Evolutionary conservation across 2,113 vertebrate species (phyloP).

Genomic region (Proteles cristata): DNA sequence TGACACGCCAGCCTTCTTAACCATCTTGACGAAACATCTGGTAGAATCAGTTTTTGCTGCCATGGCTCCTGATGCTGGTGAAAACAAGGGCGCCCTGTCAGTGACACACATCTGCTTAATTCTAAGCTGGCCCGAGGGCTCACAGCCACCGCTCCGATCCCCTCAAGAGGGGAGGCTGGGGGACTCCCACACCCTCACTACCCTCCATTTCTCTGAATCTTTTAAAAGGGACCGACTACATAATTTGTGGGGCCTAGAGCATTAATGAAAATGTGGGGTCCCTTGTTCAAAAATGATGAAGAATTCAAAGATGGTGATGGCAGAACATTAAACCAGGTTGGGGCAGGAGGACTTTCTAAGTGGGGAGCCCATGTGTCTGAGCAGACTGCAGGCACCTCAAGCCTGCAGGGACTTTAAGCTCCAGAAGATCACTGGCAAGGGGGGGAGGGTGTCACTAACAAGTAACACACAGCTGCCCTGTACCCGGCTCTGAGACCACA

Average conservation of each 20-base stretch:
- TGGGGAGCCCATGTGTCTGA: no score
- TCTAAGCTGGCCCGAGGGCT: not conserved
- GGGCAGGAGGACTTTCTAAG: fast-evolving
- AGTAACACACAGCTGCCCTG: not conserved
- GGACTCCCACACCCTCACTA: not conserved
- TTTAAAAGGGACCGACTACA: not conserved
- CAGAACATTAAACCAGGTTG: not conserved
- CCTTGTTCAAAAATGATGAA: not conserved
- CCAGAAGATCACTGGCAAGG: not conserved
- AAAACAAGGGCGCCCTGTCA: not conserved
- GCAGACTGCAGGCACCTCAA: not conserved
- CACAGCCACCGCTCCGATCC: not conserved
- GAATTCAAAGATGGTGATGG: not conserved
- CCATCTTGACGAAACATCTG: not conserved
- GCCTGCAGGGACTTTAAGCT: not conserved
- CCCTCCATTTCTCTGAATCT: not conserved
- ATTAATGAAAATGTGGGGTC: not conserved
- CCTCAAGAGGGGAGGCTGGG: not conserved
- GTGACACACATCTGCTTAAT: not conserved
- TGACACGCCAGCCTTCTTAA: not conserved
- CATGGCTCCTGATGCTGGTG: not conserved
- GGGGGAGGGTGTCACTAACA: not conserved
- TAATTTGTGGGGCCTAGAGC: no score
- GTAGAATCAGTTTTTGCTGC: not conserved
- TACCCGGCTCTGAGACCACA: not conserved